Conservation (phyloP, 1,140 invertebrate species). For the Papilio helenus region DNA sequence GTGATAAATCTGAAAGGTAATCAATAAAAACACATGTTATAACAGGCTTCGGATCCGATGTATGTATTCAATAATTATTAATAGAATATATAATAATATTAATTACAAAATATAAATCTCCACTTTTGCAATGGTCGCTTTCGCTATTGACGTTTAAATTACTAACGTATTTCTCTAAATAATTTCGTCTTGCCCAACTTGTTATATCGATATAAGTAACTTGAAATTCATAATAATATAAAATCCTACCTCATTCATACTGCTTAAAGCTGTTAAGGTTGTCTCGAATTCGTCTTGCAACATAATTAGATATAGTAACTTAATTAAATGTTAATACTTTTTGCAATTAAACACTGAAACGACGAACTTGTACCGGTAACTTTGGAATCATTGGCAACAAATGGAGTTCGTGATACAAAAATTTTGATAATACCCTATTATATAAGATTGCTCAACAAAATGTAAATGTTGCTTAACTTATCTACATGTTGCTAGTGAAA, state of each 20-base stretch:
- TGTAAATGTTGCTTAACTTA: too few relatives aligned
- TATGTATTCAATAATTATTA: neutral
- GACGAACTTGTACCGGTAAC: neutral
- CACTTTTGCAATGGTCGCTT: neutral
- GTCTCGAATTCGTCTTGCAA: conserved; percentile 57
- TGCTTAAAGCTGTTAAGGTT: conserved; percentile 51
- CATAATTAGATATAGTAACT: conserved; percentile 44
- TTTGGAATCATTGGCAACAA: neutral
- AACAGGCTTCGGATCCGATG: neutral
- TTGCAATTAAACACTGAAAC: neutral
- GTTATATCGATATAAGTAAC: neutral
- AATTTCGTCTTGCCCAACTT: neutral
- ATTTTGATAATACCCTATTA: neutral
- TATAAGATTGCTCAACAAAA: too few relatives aligned
- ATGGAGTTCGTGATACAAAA: neutral
- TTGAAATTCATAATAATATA: conserved; percentile 17
- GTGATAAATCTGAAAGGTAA: conserved; percentile 47
- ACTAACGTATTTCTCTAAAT: neutral
- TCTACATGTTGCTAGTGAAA: too few relatives aligned
- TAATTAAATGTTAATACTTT: conserved; percentile 17
- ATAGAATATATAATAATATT: too few relatives aligned
- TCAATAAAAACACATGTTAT: neutral
- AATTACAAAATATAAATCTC: neutral
- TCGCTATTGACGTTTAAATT: neutral
- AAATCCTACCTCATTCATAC: conserved; percentile 58